Evolutionary conservation across 2,797 vertebrate species (phyloP).

Genomic region (Notamacropus eugenii): DNA sequence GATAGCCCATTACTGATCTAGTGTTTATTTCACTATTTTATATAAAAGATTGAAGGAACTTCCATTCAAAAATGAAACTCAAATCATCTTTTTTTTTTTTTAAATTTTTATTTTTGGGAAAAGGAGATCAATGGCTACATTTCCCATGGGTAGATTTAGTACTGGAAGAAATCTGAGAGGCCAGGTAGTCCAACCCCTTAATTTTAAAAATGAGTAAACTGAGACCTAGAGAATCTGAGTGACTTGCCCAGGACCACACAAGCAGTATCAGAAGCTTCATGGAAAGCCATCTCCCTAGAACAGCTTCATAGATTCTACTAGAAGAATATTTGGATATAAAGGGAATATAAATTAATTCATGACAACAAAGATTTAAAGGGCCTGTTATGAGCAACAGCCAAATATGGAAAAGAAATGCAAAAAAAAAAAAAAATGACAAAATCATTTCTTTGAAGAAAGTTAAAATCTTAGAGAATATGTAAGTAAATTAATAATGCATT

Average conservation of each 20-base stretch:
- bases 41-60: constrained; percentile 1
- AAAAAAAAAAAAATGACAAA: not conserved
- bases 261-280: not conserved
- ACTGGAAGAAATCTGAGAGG: not conserved
- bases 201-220: not conserved
- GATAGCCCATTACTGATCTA: not conserved
- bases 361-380: not conserved
- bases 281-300: not conserved
- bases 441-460: not conserved
- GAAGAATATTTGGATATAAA: not conserved
- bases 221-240: not conserved
- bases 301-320: not conserved
- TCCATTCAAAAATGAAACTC: not conserved
- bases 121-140: not conserved
- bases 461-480: not conserved
- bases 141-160: not conserved
- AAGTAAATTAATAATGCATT: not conserved
- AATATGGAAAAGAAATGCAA: not conserved
- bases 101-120: not conserved
- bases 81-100: not conserved
- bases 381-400: not conserved
- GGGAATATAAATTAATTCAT: not conserved
- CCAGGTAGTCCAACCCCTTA: not conserved
- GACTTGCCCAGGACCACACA: not conserved
- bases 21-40: not conserved